A percentile compares a stretch with the other conserved stretches of the same genome.
Evolutionary conservation across 2,113 vertebrate species (phyloP).

Genomic region (Arvicanthis niloticus): DNA sequence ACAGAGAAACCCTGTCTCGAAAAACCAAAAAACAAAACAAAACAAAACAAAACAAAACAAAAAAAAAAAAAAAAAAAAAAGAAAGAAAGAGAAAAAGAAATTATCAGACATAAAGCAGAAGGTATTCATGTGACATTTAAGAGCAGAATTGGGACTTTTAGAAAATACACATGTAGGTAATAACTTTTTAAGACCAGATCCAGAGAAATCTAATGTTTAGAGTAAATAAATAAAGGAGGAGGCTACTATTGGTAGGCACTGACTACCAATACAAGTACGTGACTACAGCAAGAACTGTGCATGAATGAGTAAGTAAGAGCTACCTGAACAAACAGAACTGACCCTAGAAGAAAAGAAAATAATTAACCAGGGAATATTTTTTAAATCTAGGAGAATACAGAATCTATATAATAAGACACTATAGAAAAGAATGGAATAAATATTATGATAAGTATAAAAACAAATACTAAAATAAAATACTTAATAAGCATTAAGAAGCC

Average conservation of each 20-base stretch:
- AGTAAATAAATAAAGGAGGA: neutral
- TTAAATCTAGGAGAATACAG: neutral
- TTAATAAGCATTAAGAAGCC: slow-evolving; percentile 12
- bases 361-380: neutral
- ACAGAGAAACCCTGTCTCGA: too few relatives aligned
- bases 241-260: neutral
- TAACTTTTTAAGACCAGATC: slow-evolving; percentile 7
- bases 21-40: too few relatives aligned
- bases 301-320: neutral
- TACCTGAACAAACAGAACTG: neutral
- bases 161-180: slow-evolving; percentile 12
- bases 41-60: too few relatives aligned
- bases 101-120: slow-evolving; percentile 45
- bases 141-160: slow-evolving; percentile 20
- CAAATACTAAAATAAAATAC: slow-evolving; percentile 40
- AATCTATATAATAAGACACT: slow-evolving; percentile 8
- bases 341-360: slow-evolving; percentile 21
- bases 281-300: slow-evolving; percentile 21
- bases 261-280: too few relatives aligned
- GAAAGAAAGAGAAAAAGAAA: too few relatives aligned
- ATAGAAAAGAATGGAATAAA: slow-evolving; percentile 32
- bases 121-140: neutral
- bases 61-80: too few relatives aligned
- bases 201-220: neutral
- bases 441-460: neutral